Evolutionary conservation across 2,888 invertebrate genomes (phyloP), one percentile per base, ranked within the genome.

Genomic region (Rutpela maculata): DNA sequence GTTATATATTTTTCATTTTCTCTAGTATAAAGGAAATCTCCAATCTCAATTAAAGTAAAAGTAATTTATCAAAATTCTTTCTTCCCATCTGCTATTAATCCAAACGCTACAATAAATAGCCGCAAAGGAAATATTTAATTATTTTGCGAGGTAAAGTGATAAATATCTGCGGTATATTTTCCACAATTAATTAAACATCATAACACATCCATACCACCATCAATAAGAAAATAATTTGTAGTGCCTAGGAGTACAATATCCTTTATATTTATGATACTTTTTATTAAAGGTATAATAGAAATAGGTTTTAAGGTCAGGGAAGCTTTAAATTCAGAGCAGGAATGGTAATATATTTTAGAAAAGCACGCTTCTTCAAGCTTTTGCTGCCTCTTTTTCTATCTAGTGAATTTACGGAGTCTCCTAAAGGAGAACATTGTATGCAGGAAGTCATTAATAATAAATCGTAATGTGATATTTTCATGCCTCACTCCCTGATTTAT

Each of bases 381-480:
- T 68, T 72, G 65, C 73, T 74, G 74, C 67, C 76, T 68, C 74
- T 78, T 76, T 68, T 78, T 72, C 71, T 73, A 71, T 73, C 78
- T 73, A 75, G 77, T 80, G 57, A 78, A 78, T 78, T 81, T 77
- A 76, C 72, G 78, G 43, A 77, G 74, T 75, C 67, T 74, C 76
- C 75, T 56, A 56, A 67, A 74, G 78, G 70, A 63, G 69, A 76
- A 71, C 71, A 26, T 59, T 66, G 71, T 80, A 68, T 73, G 69
- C 73, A 71, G 63, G 68, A 55, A 73, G 55, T 22, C 76, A 80
- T 78, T 78, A 77, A 80, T 80, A 80, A 80, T 78, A 78, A 74
- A 78, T 78, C 74, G 65, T 74, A 80, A 80, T 73, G 78, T 60
- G 74, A 78, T 78, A 74, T 74, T 71, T 73, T 68, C 72, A 72